These are phyloP conservation scores for Thalassoma bifasciatum DNA, from an alignment of 2,113 vertebrate species.

Conservation along the genomic window DNA sequence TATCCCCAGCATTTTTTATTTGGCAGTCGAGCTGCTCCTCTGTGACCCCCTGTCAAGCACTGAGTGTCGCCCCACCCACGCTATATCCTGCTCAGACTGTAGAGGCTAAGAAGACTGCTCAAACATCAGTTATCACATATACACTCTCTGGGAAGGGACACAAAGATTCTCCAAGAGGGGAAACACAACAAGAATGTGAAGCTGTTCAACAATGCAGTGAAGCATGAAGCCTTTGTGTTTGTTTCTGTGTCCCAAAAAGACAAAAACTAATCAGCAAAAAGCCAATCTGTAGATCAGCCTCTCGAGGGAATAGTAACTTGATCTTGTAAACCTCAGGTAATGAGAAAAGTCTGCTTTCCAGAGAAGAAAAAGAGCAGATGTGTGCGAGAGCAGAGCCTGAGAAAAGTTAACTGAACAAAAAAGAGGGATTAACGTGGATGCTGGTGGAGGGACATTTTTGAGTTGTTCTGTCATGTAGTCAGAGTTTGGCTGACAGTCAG, in stretches of 20 bases:
- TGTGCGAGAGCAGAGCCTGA: not conserved
- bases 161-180: not conserved
- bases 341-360: slow-evolving; percentile 36
- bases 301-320: slow-evolving; percentile 16
- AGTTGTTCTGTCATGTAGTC: slow-evolving; percentile 26
- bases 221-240: not conserved
- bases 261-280: not conserved
- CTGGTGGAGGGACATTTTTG: slow-evolving; percentile 27
- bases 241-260: not conserved
- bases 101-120: slow-evolving; percentile 16
- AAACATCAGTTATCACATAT: not conserved
- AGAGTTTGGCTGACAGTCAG: slow-evolving; percentile 18
- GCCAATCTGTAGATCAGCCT: not conserved
- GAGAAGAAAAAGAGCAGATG: slow-evolving; percentile 4
- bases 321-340: slow-evolving; percentile 24
- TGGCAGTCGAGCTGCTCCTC: slow-evolving; percentile 33
- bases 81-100: slow-evolving; percentile 1
- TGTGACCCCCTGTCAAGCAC: slow-evolving; percentile 20
- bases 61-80: slow-evolving; percentile 32
- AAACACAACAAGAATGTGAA: slow-evolving; percentile 1
- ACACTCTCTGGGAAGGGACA: slow-evolving; percentile 7
- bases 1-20: slow-evolving; percentile 46
- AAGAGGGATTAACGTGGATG: not conserved
- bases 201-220: not conserved
- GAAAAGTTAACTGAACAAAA: not conserved